Evolutionary conservation across 2,113 vertebrate genomes (phyloP).

Genomic region (Rattus rattus): DNA sequence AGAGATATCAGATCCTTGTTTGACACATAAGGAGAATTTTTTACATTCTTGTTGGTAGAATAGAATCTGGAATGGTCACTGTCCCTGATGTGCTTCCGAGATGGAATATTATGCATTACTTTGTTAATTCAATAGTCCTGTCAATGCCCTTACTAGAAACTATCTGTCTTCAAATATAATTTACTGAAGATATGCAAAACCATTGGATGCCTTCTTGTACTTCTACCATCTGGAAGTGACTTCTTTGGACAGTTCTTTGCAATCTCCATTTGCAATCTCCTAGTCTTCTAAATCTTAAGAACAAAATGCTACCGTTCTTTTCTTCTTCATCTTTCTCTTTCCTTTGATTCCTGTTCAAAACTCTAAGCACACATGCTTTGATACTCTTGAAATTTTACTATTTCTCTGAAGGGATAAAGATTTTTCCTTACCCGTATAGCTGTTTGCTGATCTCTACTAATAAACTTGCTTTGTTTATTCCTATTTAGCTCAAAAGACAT

Average conservation of each 20-base stretch:
- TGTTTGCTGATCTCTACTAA: neutral
- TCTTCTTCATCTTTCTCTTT: neutral
- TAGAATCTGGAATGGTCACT: no score
- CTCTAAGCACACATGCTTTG: neutral
- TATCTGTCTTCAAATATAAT: neutral
- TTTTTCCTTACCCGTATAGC: no score
- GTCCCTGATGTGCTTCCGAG: no score
- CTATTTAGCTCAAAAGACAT: no score
- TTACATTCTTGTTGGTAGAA: neutral
- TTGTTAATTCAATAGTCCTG: neutral
- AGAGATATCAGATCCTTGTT: neutral
- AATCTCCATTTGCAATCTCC: neutral
- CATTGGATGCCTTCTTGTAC: neutral
- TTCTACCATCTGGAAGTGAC: no score
- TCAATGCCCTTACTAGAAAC: neutral
- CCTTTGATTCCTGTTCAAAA: neutral
- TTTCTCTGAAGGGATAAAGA: neutral
- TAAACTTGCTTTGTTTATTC: neutral
- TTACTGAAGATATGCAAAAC: neutral
- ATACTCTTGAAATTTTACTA: neutral
- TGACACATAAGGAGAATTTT: neutral
- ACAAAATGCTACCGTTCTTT: no score
- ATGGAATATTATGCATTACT: neutral
- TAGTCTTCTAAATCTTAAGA: neutral
- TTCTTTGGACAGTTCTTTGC: no score